phyloP scores from a whole-genome alignment of 2,797 vertebrate genomes.

The Salmo trutta region DNA sequence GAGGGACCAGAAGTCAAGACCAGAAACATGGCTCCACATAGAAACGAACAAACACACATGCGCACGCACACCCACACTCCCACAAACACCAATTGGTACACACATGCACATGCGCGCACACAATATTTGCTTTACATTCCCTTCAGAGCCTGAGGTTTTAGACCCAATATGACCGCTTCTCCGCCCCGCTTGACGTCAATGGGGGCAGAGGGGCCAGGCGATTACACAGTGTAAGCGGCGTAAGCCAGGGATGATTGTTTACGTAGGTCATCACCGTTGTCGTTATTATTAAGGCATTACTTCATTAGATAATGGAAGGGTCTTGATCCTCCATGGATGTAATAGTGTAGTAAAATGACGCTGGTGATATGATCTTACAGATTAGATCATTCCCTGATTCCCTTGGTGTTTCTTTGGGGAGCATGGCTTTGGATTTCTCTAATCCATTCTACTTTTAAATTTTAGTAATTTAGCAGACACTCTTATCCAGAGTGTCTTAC shows the following conservation, averaged over 20 bases:
- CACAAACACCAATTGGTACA: not conserved
- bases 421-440: not conserved
- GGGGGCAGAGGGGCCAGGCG: not conserved
- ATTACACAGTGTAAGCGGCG: conserved; percentile 27
- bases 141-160: not conserved
- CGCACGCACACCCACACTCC: not conserved
- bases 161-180: not conserved
- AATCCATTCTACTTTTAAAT: not conserved
- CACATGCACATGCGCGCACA: not conserved
- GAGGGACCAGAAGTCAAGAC: not conserved
- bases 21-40: not conserved
- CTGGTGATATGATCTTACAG: not conserved
- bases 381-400: not conserved
- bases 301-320: conserved; percentile 36
- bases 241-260: conserved; percentile 40
- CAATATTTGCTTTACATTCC: conserved; percentile 23
- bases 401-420: not conserved
- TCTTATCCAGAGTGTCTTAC: too few species aligned
- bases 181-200: conserved; percentile 13
- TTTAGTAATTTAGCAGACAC: too few species aligned
- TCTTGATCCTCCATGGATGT: conserved; percentile 38
- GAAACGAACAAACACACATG: not conserved
- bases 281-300: conserved; percentile 27
- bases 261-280: conserved; percentile 20
- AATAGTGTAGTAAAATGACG: conserved; percentile 28